phyloP scores from a whole-genome alignment of 2,888 invertebrate genomes.

The Epirrita christyi region DNA sequence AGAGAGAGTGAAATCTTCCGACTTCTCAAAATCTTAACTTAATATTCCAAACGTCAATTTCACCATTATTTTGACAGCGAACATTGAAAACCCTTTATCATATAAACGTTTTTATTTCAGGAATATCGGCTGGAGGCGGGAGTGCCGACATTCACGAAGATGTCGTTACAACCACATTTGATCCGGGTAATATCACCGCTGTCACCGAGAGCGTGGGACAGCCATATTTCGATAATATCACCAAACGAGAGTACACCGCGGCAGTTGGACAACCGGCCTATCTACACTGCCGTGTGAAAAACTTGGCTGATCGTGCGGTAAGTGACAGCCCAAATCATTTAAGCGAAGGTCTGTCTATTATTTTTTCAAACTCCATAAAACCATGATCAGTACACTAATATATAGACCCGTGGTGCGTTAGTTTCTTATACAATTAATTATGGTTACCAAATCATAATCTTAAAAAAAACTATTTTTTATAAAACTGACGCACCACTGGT shows the following conservation, averaged over 20 bases:
- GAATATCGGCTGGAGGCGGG: constrained; percentile 65
- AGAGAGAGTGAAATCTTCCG: constrained; percentile 23
- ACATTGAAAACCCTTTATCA: constrained; percentile 13
- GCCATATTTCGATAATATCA: constrained; percentile 94
- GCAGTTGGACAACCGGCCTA: constrained; percentile 94
- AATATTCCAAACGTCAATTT: constrained; percentile 22
- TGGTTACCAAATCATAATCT: too few relatives aligned
- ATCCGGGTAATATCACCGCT: constrained; percentile 53
- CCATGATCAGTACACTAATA: too few relatives aligned
- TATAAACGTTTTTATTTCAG: constrained; percentile 45
- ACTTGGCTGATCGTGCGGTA: constrained; percentile 94
- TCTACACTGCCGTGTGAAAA: constrained; percentile 93
- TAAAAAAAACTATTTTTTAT: too few relatives aligned
- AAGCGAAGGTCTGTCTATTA: too few relatives aligned
- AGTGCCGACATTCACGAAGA: constrained; percentile 54
- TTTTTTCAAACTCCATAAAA: too few relatives aligned
- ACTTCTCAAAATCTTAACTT: constrained; percentile 24
- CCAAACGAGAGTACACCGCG: constrained; percentile 92
- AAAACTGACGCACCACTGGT: too few relatives aligned
- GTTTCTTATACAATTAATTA: too few relatives aligned
- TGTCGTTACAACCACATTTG: constrained; percentile 46
- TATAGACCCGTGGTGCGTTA: too few relatives aligned
- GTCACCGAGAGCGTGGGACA: constrained; percentile 88
- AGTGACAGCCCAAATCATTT: constrained; percentile 57
- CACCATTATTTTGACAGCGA: constrained; percentile 25